Evolutionary conservation across 1,140 invertebrate species (phyloP).

Genomic region (Kradibia gibbosae): DNA sequence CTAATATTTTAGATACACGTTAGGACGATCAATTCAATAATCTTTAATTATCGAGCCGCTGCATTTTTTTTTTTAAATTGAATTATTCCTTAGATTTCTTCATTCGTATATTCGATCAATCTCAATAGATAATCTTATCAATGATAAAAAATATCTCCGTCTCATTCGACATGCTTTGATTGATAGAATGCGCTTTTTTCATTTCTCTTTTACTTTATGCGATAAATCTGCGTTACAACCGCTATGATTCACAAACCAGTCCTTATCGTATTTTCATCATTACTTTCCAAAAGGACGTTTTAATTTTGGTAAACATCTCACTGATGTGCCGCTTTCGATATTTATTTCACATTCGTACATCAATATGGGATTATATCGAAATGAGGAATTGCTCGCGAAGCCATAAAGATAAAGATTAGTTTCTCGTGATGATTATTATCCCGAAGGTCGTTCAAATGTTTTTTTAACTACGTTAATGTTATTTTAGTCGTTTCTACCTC

Average conservation of each 20-base stretch:
- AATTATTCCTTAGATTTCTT: neutral
- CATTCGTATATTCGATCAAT: neutral
- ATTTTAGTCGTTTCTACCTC: conserved; percentile 5
- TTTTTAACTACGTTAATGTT: conserved; percentile 7
- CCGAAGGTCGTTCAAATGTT: conserved; percentile 17
- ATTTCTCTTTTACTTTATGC: neutral
- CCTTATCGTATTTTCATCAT: conserved; percentile 41
- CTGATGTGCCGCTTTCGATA: neutral
- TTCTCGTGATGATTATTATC: neutral
- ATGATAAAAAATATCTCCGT: neutral
- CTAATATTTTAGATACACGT: no score
- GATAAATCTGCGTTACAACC: neutral
- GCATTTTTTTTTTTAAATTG: neutral
- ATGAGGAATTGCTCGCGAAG: neutral
- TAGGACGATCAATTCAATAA: no score
- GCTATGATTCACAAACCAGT: conserved; percentile 21
- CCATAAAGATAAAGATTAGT: neutral
- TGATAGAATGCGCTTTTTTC: conserved; percentile 1
- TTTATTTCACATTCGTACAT: neutral
- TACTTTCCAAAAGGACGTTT: conserved; percentile 23
- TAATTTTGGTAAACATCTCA: neutral
- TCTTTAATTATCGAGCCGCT: neutral
- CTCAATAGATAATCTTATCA: conserved; percentile 1
- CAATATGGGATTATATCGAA: neutral
- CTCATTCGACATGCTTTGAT: conserved; percentile 9